These are phyloP conservation scores for Bruchidius siliquastri DNA, from an alignment of 2,888 invertebrate species.

Conservation along the genomic window DNA sequence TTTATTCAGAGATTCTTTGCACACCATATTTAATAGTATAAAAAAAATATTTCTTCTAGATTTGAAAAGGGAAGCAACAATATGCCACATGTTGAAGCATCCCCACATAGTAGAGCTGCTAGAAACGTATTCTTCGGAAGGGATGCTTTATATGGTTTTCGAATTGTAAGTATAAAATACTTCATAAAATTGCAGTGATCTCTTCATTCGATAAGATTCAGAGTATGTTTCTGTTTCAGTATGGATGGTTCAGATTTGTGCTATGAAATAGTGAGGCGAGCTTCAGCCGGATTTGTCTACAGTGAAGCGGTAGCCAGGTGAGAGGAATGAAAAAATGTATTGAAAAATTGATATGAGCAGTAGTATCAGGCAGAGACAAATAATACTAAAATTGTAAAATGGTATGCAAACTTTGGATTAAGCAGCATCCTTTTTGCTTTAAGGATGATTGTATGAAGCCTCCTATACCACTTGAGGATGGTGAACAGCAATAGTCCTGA, in stretches of 20 bases:
- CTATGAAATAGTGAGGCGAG: conserved; percentile 95
- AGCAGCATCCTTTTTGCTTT: too few species aligned
- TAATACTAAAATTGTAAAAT: not conserved
- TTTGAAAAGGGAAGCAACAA: conserved; percentile 95
- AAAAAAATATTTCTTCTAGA: conserved; percentile 55
- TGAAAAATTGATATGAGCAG: too few species aligned
- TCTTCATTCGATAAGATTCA: not conserved
- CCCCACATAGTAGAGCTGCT: conserved; percentile 97
- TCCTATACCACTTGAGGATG: too few species aligned
- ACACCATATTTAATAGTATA: too few species aligned
- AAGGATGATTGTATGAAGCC: too few species aligned
- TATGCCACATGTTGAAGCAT: conserved; percentile 98
- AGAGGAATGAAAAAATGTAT: conserved; percentile 23
- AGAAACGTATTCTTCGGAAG: conserved; percentile 97
- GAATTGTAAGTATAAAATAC: conserved; percentile 80
- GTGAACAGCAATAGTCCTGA: too few species aligned
- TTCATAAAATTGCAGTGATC: not conserved
- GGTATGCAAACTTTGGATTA: too few species aligned
- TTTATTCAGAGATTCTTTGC: too few species aligned
- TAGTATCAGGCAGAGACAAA: too few species aligned
- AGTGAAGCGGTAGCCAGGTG: conserved; percentile 99
- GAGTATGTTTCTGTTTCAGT: conserved; percentile 55
- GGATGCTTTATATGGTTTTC: conserved; percentile 99
- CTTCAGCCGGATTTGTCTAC: conserved; percentile 95
- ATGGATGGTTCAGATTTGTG: conserved; percentile 99